Conservation (phyloP, 1,140 invertebrate species). For the Lamellibrachia luymesi region DNA sequence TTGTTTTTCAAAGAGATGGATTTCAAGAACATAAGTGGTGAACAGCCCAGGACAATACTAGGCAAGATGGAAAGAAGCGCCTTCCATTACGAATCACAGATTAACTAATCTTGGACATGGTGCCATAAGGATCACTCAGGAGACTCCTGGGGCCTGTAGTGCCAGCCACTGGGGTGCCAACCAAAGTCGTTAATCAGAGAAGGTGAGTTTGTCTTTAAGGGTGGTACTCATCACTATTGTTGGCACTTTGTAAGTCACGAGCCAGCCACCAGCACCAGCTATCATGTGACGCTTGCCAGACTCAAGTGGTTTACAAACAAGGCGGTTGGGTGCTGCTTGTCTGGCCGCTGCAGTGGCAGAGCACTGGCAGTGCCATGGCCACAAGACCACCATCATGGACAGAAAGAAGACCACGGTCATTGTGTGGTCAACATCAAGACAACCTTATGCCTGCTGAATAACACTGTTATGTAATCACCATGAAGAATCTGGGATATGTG, state of each 20-base stretch:
- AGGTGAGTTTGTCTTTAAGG: background rate
- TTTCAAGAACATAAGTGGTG: background rate
- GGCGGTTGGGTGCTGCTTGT: background rate
- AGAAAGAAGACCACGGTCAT: background rate
- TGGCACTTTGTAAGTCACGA: slow-evolving; percentile 4
- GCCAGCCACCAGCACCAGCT: background rate
- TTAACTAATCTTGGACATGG: background rate
- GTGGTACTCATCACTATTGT: slow-evolving; percentile 4
- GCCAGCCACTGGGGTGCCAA: background rate
- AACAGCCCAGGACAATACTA: background rate
- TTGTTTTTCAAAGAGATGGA: background rate
- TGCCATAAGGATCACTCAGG: background rate
- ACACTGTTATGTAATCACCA: background rate
- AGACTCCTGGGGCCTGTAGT: background rate
- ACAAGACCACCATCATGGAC: background rate
- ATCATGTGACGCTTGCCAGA: background rate
- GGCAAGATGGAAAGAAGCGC: background rate
- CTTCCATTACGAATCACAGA: background rate
- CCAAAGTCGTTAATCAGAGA: background rate
- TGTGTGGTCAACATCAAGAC: background rate
- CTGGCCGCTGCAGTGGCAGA: background rate
- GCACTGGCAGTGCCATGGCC: background rate
- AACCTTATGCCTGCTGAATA: background rate
- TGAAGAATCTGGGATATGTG: background rate
- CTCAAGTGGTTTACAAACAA: slow-evolving; percentile 5